phyloP scores from a whole-genome alignment of 2,888 invertebrate species.

The Frankliniella fusca region DNA sequence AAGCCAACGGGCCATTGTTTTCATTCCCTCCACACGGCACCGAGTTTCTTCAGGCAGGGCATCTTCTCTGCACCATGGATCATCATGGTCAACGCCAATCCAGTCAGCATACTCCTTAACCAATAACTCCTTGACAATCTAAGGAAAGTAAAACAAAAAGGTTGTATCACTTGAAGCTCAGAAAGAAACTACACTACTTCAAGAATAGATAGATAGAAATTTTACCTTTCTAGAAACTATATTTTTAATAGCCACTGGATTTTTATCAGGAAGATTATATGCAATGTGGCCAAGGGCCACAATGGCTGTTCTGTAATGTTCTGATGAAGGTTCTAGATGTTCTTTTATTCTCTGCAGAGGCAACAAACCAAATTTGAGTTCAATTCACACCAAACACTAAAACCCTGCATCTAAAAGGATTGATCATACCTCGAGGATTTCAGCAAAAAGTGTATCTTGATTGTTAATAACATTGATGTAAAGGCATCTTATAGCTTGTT shows the following conservation, averaged over 20 bases:
- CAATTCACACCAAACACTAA: not conserved
- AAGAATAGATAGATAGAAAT: slow-evolving; percentile 25
- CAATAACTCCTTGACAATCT: slow-evolving; percentile 90
- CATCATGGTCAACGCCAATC: slow-evolving; percentile 49
- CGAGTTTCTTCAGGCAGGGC: slow-evolving; percentile 85
- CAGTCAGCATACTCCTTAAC: slow-evolving; percentile 70
- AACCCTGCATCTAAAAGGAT: not conserved
- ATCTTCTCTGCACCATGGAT: slow-evolving; percentile 81
- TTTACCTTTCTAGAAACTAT: slow-evolving; percentile 84
- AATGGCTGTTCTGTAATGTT: slow-evolving; percentile 86
- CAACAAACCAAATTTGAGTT: slow-evolving; percentile 13
- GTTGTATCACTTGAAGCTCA: not conserved
- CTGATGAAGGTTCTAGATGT: slow-evolving; percentile 68
- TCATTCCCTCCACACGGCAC: slow-evolving; percentile 87
- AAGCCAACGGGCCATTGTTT: slow-evolving; percentile 95
- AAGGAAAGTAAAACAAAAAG: slow-evolving; percentile 35
- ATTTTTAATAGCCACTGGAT: slow-evolving; percentile 85
- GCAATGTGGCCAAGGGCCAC: slow-evolving; percentile 94
- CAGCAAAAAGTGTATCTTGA: slow-evolving; percentile 73
- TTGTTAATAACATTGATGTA: slow-evolving; percentile 71
- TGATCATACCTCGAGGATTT: slow-evolving; percentile 63
- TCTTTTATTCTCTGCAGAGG: slow-evolving; percentile 58
- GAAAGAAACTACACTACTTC: slow-evolving; percentile 23
- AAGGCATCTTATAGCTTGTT: slow-evolving; percentile 91
- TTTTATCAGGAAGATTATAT: slow-evolving; percentile 83